Evolutionary conservation across 2,797 vertebrate genomes (phyloP), one percentile per base, ranked within the genome.

Genomic region (Simalia tracyae): DNA sequence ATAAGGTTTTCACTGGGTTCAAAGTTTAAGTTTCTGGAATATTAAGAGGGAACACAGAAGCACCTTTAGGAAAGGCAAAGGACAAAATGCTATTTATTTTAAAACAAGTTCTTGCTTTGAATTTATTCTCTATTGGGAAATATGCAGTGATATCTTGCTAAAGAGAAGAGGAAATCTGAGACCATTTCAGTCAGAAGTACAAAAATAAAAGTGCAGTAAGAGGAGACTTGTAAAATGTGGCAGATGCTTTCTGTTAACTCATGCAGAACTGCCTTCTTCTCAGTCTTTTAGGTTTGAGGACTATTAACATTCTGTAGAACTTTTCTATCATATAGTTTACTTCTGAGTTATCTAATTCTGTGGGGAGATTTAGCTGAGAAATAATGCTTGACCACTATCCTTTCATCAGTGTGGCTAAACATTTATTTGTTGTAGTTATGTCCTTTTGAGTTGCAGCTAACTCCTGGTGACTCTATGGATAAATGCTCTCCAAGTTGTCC

Each of bases 101-200:
- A 28, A 86, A 86, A 50, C 2, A 54, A 42, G 15, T 14, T 60
- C 28, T 54, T 72, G 19, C 31, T 1, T 42, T 31, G 22, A 12
- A 2, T 31, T 68, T 68, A 15, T 5, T 66, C 8, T 66, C 88
- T 64, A 28, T 90, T 81, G 57, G 64, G 42, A 87, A 90, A 81
- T 10, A n/a, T 7, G 12, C 66, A 76, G 42, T 63, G 31, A 36
- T 50, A 68, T 59, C 84, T 50, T 81, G 63, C 9, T 87, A 92
- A 64, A n/a, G 28, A 36, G 88, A 81, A 81, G 54, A 24, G n/a
- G 66, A 92, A 87, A 87, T 90, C 8, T 81, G 89, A 92, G 14
- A 19, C 63, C n/a, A 56, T 19, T 2, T 7, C n/a, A 60, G 9
- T 63, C 36, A 72, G 9, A 22, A 76, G n/a, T 87, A 56, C n/a